These are phyloP conservation scores for Lucinisca nassula DNA, from an alignment of 2,888 invertebrate genomes.

Conservation along the genomic window DNA sequence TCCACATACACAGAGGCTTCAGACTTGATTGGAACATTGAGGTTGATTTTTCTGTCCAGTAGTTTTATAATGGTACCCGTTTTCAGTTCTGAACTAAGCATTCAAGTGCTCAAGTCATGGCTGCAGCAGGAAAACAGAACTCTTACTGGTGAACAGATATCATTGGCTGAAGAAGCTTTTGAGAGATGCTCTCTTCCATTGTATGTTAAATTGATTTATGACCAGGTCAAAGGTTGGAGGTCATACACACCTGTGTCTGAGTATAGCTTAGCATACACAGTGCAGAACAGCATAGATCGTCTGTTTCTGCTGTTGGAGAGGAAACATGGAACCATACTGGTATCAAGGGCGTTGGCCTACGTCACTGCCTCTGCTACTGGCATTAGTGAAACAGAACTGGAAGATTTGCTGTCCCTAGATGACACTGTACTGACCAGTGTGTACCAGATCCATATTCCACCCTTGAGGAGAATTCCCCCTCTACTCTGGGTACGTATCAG, in stretches of 20 bases:
- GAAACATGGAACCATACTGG: slow-evolving; percentile 80
- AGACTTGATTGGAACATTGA: slow-evolving; percentile 78
- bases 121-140: slow-evolving; percentile 71
- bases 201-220: slow-evolving; percentile 82
- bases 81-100: slow-evolving; percentile 76
- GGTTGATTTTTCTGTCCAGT: slow-evolving; percentile 51
- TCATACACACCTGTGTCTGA: slow-evolving; percentile 78
- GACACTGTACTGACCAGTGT: slow-evolving; percentile 81
- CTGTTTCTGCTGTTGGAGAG: slow-evolving; percentile 81
- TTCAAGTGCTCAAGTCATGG: slow-evolving; percentile 78
- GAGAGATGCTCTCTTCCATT: slow-evolving; percentile 80
- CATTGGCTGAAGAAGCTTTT: slow-evolving; percentile 77
- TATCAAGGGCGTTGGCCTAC: slow-evolving; percentile 80
- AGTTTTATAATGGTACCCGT: slow-evolving; percentile 76
- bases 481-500: slow-evolving; percentile 82
- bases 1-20: slow-evolving; percentile 80
- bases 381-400: slow-evolving; percentile 83
- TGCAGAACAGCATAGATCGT: slow-evolving; percentile 81
- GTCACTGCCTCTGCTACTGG: slow-evolving; percentile 81
- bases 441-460: slow-evolving; percentile 83
- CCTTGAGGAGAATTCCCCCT: slow-evolving; percentile 83
- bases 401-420: slow-evolving; percentile 85
- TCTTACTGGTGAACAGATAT: slow-evolving; percentile 78
- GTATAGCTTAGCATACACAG: slow-evolving; percentile 71
- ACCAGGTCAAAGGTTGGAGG: slow-evolving; percentile 79